phyloP scores from a whole-genome alignment of 2,113 vertebrate genomes.

The Columbina picui region DNA sequence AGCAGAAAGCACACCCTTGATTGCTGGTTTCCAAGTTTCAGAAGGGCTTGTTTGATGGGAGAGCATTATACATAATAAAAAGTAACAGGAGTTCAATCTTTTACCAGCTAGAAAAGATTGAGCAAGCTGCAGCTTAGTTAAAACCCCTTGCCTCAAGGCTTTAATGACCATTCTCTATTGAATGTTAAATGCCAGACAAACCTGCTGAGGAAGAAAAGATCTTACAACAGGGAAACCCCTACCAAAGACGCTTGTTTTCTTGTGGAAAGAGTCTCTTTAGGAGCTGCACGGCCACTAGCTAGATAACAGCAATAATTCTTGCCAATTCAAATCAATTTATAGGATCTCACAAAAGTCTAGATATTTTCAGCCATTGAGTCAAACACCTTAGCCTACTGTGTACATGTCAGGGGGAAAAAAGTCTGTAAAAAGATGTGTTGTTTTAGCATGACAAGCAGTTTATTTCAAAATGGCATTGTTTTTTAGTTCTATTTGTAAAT shows the following conservation, averaged over 20 bases:
- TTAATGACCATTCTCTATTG: neutral
- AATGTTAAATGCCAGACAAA: neutral
- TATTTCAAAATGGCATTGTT: neutral
- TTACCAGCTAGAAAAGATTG: neutral
- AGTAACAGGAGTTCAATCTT: neutral
- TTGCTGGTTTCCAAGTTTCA: neutral
- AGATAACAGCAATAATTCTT: neutral
- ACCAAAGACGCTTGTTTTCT: neutral
- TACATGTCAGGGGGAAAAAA: neutral
- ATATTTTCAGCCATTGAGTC: neutral
- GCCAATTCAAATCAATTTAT: neutral
- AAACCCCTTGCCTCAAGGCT: neutral
- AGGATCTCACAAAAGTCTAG: neutral
- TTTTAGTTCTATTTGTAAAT: slow-evolving; percentile 10
- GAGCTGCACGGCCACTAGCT: neutral
- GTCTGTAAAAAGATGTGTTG: neutral
- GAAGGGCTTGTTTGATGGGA: neutral
- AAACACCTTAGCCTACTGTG: neutral
- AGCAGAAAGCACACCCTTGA: neutral
- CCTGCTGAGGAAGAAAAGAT: neutral
- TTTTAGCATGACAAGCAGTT: neutral
- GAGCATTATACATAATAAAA: fast-evolving
- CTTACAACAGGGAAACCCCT: neutral
- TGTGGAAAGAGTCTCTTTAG: neutral
- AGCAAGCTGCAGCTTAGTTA: neutral